A percentile compares a stretch with the other conserved stretches of the same genome.
These are phyloP conservation scores for Notothenia coriiceps DNA, from an alignment of 2,113 vertebrate species.

Conservation along the genomic window DNA sequence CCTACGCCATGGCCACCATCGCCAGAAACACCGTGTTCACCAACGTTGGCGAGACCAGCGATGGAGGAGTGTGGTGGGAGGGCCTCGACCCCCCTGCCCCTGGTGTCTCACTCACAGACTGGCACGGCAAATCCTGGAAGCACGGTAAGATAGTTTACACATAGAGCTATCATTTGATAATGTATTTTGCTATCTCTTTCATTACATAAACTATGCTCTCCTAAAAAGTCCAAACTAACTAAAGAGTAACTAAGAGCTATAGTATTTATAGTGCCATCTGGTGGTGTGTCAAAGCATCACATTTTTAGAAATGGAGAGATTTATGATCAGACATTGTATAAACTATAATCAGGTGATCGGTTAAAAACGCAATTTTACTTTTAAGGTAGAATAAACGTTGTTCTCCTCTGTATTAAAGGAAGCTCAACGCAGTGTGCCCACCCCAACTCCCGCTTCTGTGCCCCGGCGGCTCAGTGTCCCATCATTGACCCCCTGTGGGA, in stretches of 20 bases:
- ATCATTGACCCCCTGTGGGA: conserved; percentile 97
- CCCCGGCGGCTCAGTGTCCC: conserved; percentile 94
- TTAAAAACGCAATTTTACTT: not conserved
- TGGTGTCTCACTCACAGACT: conserved; percentile 88
- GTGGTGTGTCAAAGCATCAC: not conserved
- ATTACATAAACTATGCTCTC: too few species aligned
- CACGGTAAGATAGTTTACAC: conserved; percentile 75
- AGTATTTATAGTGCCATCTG: conserved; percentile 24
- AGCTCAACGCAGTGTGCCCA: conserved; percentile 87
- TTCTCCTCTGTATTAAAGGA: conserved; percentile 69
- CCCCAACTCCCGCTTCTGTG: conserved; percentile 97
- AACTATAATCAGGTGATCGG: not conserved
- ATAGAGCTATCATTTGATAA: too few species aligned
- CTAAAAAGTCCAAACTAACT: too few species aligned
- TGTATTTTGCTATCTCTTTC: too few species aligned
- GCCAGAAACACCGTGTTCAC: conserved; percentile 95
- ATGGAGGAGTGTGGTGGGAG: conserved; percentile 96
- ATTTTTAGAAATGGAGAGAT: too few species aligned
- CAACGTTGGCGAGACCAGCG: conserved; percentile 95
- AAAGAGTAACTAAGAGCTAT: not conserved
- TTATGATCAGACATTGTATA: too few species aligned
- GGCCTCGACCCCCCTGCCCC: conserved; percentile 87
- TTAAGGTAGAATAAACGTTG: not conserved
- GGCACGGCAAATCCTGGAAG: conserved; percentile 93
- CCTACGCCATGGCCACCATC: conserved; percentile 95